Conservation (phyloP, 2,797 vertebrate species). For the Meda fulgida region DNA sequence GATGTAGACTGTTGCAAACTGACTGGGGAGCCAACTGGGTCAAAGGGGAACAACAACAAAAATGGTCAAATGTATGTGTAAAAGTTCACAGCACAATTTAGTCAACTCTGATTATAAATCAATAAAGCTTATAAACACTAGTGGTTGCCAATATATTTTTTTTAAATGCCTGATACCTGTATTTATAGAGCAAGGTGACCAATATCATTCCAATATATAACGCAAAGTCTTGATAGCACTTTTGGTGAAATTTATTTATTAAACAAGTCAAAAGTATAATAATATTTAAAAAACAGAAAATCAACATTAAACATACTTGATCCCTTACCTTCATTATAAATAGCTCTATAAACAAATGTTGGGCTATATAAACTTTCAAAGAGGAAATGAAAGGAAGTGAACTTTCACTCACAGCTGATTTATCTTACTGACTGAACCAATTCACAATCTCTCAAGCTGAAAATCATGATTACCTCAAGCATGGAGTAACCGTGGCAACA, state of each 20-base stretch:
- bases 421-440: background rate
- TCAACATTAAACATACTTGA: background rate
- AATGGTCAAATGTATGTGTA: background rate
- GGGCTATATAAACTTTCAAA: background rate
- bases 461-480: background rate
- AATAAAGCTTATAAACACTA: background rate
- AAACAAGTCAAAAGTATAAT: background rate
- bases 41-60: conserved; percentile 24
- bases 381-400: background rate
- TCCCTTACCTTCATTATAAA: background rate
- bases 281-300: background rate
- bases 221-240: background rate
- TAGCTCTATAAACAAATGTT: background rate
- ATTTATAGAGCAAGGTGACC: no score
- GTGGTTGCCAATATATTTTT: background rate
- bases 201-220: background rate
- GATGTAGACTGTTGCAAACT: background rate
- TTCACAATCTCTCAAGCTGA: background rate
- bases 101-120: background rate
- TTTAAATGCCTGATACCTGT: background rate
- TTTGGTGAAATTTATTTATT: background rate
- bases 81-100: background rate
- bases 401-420: background rate
- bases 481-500: conserved; percentile 10
- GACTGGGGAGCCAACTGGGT: conserved; percentile 32